Base-by-base conservation (phyloP, 2,888 invertebrate species). In the Agrotis puta region DNA sequence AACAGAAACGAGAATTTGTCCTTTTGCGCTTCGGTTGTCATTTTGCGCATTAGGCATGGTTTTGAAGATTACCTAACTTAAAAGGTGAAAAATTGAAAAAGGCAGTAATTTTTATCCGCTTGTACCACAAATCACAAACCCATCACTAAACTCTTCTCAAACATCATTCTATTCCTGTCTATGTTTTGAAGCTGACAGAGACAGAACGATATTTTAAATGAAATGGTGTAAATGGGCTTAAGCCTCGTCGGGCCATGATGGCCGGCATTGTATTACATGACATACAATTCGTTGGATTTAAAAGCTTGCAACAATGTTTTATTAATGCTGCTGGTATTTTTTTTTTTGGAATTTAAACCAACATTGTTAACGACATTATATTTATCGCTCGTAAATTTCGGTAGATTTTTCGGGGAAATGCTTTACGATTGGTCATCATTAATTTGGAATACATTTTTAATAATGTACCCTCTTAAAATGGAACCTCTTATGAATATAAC, bases 201-300 rank as follows among this genome's bases (percentile, higher is more conserved):
- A 54, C 27, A 14, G 39, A 69, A 39, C 20, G 47, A 56, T 70
- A 2, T 39, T 69, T 56, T 48, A 68, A 64, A 66, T 48, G 59
- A n/a, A n/a, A 61, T 27, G 13, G 13, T 18, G 24, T 33, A 22
- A 53, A n/a, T n/a, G 14, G 3, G 14, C 2, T 14, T 64, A 16
- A n/a, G 27, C 3, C 13, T 20, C 13, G 43, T 51, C 14, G 13
- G 24, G 20, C 64, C 53, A 9, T 74, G 33, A 74, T 63, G 43
- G 27, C 20, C 18, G 20, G 47, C 9, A 48, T 64, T 47, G 43
- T 59, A 24, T 43, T 14, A 45, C 59, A 33, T 61, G 47, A 54
- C 74, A 71, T 54, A 43, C 47, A 64, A 20, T 47, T 53, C 22
- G 5, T 45, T 27, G 39, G 11, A 47, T 71, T 64, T 47, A 53